Evolutionary conservation across 1,140 invertebrate genomes (phyloP).

Genomic region (Trinorchestia longiramus): DNA sequence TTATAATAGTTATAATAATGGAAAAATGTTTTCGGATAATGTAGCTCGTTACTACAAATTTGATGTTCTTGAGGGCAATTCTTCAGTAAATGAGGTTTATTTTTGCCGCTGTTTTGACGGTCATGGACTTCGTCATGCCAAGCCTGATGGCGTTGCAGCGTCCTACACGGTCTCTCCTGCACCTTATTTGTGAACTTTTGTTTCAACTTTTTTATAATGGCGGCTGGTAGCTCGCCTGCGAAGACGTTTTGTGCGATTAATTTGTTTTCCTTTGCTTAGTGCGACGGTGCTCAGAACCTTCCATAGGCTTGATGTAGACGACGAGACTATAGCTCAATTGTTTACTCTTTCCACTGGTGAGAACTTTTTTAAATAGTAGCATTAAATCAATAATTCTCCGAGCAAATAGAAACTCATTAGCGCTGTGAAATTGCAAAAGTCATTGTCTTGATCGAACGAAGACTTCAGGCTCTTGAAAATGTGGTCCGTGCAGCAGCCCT

Average conservation of each 20-base stretch:
- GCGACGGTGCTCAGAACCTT: not conserved
- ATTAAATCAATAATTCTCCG: not conserved
- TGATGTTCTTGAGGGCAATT: not conserved
- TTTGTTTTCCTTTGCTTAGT: not conserved
- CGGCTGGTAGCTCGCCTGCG: not conserved
- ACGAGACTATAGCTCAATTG: not conserved
- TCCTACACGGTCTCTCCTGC: not conserved
- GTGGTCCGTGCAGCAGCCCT: not conserved
- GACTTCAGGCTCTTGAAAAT: not conserved
- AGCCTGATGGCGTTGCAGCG: not conserved
- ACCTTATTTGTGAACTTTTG: not conserved
- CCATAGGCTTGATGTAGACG: not conserved
- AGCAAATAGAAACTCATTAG: not conserved
- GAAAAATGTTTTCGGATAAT: not conserved
- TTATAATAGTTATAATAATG: not conserved
- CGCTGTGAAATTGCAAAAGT: not conserved
- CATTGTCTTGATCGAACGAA: not conserved
- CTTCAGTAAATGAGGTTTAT: too few relatives aligned
- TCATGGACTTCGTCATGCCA: too few relatives aligned
- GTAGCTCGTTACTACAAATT: not conserved
- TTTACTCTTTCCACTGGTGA: not conserved
- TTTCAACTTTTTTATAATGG: not conserved
- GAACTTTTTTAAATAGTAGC: not conserved
- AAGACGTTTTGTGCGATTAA: not conserved
- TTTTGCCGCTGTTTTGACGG: too few relatives aligned